Base-by-base conservation (phyloP, 2,797 vertebrate species). In the Nasua narica region DNA sequence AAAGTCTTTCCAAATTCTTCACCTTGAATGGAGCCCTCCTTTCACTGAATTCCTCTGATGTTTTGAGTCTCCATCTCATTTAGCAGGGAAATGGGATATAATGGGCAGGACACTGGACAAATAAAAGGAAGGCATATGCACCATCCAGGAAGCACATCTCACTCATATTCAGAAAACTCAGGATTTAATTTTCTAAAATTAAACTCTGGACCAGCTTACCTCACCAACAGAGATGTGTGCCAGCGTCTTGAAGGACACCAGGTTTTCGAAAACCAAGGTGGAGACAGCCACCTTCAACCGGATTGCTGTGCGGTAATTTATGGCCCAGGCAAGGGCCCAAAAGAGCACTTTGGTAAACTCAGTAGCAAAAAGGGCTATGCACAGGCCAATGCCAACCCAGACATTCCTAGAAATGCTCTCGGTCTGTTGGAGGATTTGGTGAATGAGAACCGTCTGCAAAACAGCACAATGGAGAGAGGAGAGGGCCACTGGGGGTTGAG, bases 231-330 rank as follows among this genome's bases (percentile, higher is more conserved):
- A 99, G 92, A 99, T 48, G 88, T 96, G 94, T 4, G 86, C 97
- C 94, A 99, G 97, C 0, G 94, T 97, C 95, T 98, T 98, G 83
- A 99, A 98, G 52, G 98, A 98, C 86, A 99, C 97, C 90, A 99
- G 97, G 82, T 99, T 99, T 96, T 98, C 97, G 10, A 99, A 99
- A 78, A 98, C 99, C 77, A 99, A 37, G 0, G 98, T 95, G 43
- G 98, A 98, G 96, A 99, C 98, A 1, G 99, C 99, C 5, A 99
- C 98, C 97, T 99, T 99, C 77, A 99, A 12, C 69, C 99, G 96
- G 95, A 99, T 98, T 0, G 97, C 99, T 0, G 99, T 99, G 54
- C 98, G 98, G 81, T 99, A 97, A 97, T 99, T 99, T 25, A 99
- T 0, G 0, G 99, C 99, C 99, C 99, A 99, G 35, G 99, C 52